Base-by-base conservation (phyloP, 2,113 vertebrate genomes). In the Lagopus leucura region DNA sequence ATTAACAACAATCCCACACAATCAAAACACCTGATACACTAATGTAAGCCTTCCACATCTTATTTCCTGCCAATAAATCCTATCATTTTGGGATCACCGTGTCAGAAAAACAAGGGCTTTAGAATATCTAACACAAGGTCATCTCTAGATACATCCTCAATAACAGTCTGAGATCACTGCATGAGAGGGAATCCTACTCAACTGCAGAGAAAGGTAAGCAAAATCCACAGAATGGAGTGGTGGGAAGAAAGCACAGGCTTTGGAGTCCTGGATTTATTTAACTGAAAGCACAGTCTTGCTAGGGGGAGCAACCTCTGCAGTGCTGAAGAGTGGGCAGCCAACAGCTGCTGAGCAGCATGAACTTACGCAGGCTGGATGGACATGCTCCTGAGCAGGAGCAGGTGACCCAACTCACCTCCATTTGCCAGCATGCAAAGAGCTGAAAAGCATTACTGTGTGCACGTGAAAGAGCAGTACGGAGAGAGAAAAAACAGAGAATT, bases 171-270 rank as follows among this genome's bases (percentile, higher is more conserved):
- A 88, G 60, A 50, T 18, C 69, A 71, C 47, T 69, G 66, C 57
- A 19, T 69, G 20, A 67, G 64, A 85, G 36, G 55, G 32, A 94
- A 92, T 77, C 27, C 30, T 32, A 85, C 34, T 38, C 78, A 84
- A 0, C 17, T 58, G 67, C 93, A 91, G 58, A 45, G 24, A 64
- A 82, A 27, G 69, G 45, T 50, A 83, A 74, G 45, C 40, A 88
- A 94, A 96, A 92, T 28, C 48, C 60, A 70, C 72, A 77, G 67
- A 92, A 54, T 34, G 42, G 50, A 89, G 58, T 1, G 27, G 87
- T 58, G 63, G 69, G 82, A 63, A 71, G 66, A 87, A 4, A 65
- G 40, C 32, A 63, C 22, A 57, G 58, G 40, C 36, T 69, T 14
- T 19, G 16, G 32, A 79, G 66, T 30, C 48, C 70, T 69, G 61